These are phyloP conservation scores for Leptopterna dolabrata DNA, from an alignment of 2,888 invertebrate species.

Conservation along the genomic window DNA sequence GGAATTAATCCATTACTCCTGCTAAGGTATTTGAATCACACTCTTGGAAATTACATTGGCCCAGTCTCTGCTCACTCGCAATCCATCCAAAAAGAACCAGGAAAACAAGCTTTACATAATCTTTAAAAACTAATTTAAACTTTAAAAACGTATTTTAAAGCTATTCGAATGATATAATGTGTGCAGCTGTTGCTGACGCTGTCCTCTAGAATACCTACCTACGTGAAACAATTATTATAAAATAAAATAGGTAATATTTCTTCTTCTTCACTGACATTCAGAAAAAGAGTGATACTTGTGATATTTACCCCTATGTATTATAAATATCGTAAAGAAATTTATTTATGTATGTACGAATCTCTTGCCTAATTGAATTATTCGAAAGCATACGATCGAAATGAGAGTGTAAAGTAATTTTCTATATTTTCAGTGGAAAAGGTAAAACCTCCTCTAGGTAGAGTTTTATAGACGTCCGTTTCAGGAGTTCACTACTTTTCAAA, in stretches of 20 bases:
- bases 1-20: no score
- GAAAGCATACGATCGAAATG: not conserved
- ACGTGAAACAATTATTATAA: not conserved
- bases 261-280: not conserved
- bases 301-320: not conserved
- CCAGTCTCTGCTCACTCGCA: no score
- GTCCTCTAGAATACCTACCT: no score
- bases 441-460: not conserved
- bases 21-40: no score
- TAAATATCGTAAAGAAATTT: not conserved
- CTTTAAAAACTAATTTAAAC: no score
- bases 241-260: no score
- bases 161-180: no score
- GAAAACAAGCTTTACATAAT: no score
- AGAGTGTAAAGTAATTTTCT: not conserved
- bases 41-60: no score
- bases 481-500: not conserved
- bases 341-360: not conserved
- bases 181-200: not conserved
- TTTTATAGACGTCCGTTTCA: not conserved
- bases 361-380: not conserved
- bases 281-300: not conserved
- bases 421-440: not conserved
- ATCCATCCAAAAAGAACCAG: no score
- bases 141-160: no score